These are phyloP conservation scores for Epizoanthus stellaris DNA, from an alignment of 92 coral and sea anemone genomes.

Conservation along the genomic window DNA sequence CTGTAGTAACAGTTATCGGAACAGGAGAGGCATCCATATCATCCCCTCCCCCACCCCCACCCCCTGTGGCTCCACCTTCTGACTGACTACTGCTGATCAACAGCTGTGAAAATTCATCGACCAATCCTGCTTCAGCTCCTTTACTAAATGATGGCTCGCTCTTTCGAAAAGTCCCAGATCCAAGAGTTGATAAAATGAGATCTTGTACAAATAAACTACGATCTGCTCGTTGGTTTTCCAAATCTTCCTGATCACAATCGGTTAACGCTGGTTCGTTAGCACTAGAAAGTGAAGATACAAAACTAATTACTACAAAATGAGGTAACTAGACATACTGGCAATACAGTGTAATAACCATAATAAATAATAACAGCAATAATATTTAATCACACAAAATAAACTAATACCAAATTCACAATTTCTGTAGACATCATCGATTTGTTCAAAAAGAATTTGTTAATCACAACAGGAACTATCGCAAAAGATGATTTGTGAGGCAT, in stretches of 20 bases:
- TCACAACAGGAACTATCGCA: too few relatives aligned
- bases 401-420: too few relatives aligned
- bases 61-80: slow-evolving; percentile 44
- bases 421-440: too few relatives aligned
- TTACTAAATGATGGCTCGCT: slow-evolving; percentile 24
- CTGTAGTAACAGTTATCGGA: slow-evolving; percentile 50
- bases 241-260: slow-evolving; percentile 82
- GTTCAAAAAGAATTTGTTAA: too few relatives aligned
- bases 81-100: slow-evolving; percentile 45
- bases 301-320: background rate
- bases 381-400: too few relatives aligned
- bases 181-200: slow-evolving; percentile 93
- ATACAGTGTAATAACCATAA: background rate
- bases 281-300: slow-evolving; percentile 48
- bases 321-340: background rate
- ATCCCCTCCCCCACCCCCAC: slow-evolving; percentile 59
- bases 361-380: too few relatives aligned
- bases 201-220: slow-evolving; percentile 97
- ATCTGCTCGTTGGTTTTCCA: slow-evolving; percentile 89
- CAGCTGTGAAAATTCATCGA: slow-evolving; percentile 70
- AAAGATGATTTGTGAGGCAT: too few relatives aligned
- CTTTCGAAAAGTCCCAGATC: slow-evolving; percentile 72
- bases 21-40: slow-evolving; percentile 30
- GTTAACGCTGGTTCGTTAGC: slow-evolving; percentile 91
- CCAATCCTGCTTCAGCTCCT: slow-evolving; percentile 38